Evolutionary conservation across 2,888 invertebrate species (phyloP).

Genomic region (Clepsis dumicolana): DNA sequence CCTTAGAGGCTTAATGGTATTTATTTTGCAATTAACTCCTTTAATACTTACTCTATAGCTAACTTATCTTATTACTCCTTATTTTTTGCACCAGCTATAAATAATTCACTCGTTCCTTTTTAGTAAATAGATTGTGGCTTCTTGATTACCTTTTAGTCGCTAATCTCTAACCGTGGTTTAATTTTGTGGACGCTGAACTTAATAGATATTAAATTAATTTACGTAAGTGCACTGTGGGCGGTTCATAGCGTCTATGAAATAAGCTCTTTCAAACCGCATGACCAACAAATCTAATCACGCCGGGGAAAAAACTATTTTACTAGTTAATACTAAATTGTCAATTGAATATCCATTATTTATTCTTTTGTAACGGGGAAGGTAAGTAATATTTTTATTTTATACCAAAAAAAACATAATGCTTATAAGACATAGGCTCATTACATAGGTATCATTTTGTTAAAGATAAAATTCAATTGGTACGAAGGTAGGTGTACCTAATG

Average conservation of each 20-base stretch:
- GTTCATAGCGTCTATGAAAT: slow-evolving; percentile 10
- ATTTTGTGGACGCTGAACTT: slow-evolving; percentile 22
- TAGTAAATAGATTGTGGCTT: background rate
- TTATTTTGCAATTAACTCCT: too few relatives aligned
- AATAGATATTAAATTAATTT: slow-evolving; percentile 34
- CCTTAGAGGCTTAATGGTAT: too few relatives aligned
- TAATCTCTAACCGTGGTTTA: slow-evolving; percentile 9
- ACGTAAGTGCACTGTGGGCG: slow-evolving; percentile 8
- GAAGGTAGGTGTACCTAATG: too few relatives aligned
- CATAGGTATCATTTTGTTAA: too few relatives aligned
- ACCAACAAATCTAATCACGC: slow-evolving; percentile 8
- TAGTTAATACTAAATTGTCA: background rate
- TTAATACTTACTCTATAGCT: too few relatives aligned
- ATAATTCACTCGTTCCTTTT: background rate
- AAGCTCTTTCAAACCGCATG: slow-evolving; percentile 24
- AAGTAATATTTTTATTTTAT: too few relatives aligned
- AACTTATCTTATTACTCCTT: background rate
- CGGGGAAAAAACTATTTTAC: slow-evolving; percentile 10
- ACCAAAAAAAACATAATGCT: too few relatives aligned
- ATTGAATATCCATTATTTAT: background rate
- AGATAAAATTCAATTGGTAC: too few relatives aligned
- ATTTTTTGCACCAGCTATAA: too few relatives aligned
- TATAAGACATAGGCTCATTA: too few relatives aligned
- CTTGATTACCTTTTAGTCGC: slow-evolving; percentile 4
- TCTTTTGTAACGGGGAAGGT: too few relatives aligned